Base-by-base conservation (phyloP, 1,140 invertebrate species). In the Coelopa frigida region DNA sequence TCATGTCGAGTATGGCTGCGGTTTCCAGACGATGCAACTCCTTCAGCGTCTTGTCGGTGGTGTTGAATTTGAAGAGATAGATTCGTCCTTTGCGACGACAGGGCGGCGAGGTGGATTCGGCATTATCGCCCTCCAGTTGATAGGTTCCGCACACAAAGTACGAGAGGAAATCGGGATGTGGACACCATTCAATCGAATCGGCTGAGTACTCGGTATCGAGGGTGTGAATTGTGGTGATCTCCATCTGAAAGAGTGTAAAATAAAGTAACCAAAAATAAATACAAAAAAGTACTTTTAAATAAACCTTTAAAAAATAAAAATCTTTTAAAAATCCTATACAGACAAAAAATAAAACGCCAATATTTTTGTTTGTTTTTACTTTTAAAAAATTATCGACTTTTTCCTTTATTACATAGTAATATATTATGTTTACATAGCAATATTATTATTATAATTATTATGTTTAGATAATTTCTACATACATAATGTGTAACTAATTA, bases 181-280 rank as follows among this genome's bases (percentile, higher is more conserved):
- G 84, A 67, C 89, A 94, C 88, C 88, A 94, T 73, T 94, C 90
- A 2, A 89, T 80, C 3, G 85, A 85, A 72, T 94, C 90, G 1
- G 89, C 89, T 61, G 77, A 83, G 55, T 78, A 84, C 35, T 75
- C 76, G 1, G 87, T 89, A 53, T 86, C 73, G 63, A 78, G 81
- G 18, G 57, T 70, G 41, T 74, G 63, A 44, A 82, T 49, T 15
- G 77, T 81, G 41, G 58, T 52, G 36, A 73, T 57, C 12, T 66
- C 50, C 35, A 56, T 44, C 47, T 44, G 26, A 15, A 49, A 49
- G n/a, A n/a, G n/a, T n/a, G n/a, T n/a, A n/a, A n/a, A n/a, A n/a
- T n/a, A n/a, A n/a, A n/a, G n/a, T n/a, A n/a, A n/a, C n/a, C n/a
- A n/a, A n/a, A n/a, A n/a, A n/a, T n/a, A n/a, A n/a, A n/a, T n/a